phyloP scores from a whole-genome alignment of 2,888 invertebrate genomes.

The Eumerus sabulonum region DNA sequence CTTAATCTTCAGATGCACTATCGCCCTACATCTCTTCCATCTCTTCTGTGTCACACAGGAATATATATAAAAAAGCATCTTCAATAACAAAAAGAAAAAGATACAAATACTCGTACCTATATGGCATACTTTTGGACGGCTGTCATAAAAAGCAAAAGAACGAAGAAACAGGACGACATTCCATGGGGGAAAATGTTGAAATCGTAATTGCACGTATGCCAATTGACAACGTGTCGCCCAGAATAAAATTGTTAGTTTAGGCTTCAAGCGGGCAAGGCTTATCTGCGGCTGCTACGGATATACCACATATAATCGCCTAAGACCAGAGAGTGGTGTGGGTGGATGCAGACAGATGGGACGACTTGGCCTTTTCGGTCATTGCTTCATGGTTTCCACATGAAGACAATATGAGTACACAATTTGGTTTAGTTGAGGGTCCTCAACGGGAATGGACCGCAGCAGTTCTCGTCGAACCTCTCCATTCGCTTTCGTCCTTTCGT shows the following conservation, averaged over 20 bases:
- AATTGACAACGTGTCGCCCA: conserved; percentile 66
- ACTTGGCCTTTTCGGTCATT: conserved; percentile 51
- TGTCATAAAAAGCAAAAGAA: conserved; percentile 52
- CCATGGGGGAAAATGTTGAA: conserved; percentile 49
- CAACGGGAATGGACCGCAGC: conserved; percentile 28
- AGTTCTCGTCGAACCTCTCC: conserved; percentile 39
- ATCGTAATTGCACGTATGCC: conserved; percentile 68
- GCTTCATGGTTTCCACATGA: conserved; percentile 56
- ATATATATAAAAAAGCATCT: conserved; percentile 35
- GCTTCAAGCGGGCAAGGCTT: conserved; percentile 37
- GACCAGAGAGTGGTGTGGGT: neutral
- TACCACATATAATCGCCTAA: no score
- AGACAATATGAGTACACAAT: conserved; percentile 60
- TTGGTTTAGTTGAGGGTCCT: conserved; percentile 28
- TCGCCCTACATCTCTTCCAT: conserved; percentile 41
- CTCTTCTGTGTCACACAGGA: conserved; percentile 24
- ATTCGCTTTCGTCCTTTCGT: neutral
- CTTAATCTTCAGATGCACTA: conserved; percentile 67
- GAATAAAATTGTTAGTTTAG: conserved; percentile 65
- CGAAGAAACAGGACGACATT: conserved; percentile 1
- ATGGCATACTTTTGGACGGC: conserved; percentile 44
- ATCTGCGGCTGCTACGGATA: conserved; percentile 9
- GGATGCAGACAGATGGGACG: no score
- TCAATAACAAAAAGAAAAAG: conserved; percentile 1
- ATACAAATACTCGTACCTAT: no score